Base-by-base conservation (phyloP, 2,797 vertebrate species). In the Macrochelys suwanniensis region DNA sequence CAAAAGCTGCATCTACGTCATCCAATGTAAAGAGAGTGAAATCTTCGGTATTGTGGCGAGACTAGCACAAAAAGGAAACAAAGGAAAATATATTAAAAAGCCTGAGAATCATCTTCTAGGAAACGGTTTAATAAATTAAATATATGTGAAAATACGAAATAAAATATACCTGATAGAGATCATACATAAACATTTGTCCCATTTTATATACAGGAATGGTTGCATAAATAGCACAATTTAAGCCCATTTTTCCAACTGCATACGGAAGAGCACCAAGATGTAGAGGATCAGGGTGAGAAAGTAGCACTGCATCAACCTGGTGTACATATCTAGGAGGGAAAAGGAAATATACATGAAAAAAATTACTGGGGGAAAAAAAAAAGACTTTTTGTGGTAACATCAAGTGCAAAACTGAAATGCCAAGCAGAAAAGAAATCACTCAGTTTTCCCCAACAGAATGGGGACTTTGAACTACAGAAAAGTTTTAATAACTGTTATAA, bases 171-270 rank as follows among this genome's bases (percentile, higher is more conserved):
- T 99, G 99, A 95, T 99, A 99, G 2, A 99, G 98, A 97, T 99
- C 99, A 90, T 99, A 99, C 99, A 99, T 99, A 97, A 99, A 99
- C 99, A 99, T 99, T 98, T 99, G 99, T 23, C 99, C 99, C 99
- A 99, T 99, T 97, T 99, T 99, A 97, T 99, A 99, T 10, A 99
- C 99, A 3, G 99, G 99, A 94, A 99, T 99, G 45, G 99, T 99
- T 77, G 99, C 99, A 85, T 99, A 99, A 97, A 99, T 99, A 9
- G 99, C 99, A 68, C 99, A 99, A 94, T 99, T 99, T 85, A 99
- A 97, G 8, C 99, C 99, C 97, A 99, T 97, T 97, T 99, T 99
- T 54, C 99, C 99, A 78, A 99, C 99, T 59, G 99, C 99, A 11
- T 99, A 99, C 0, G 99, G 99, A 93, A 99, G 98, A 50, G 99